Percentiles rank a stretch among this genome's conserved stretches.
Evolutionary conservation across 2,797 vertebrate species (phyloP).

Genomic region (Hybognathus amarus): DNA sequence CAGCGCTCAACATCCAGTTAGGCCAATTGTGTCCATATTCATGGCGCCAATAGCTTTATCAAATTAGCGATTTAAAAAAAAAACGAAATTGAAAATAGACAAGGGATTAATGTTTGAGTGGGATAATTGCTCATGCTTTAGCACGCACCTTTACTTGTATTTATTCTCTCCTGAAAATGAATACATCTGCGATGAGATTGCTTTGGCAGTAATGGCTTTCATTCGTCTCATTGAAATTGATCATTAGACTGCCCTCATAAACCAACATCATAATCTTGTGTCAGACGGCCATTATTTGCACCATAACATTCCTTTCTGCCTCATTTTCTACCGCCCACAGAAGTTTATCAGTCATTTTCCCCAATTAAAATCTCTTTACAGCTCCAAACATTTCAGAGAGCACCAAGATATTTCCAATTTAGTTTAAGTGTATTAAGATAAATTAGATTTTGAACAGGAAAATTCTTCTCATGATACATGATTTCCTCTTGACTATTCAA

Average conservation of each 20-base stretch:
- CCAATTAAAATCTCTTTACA: conserved; percentile 36
- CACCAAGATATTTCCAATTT: background rate
- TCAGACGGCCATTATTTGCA: conserved; percentile 18
- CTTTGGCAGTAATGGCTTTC: conserved; percentile 39
- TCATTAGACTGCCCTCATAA: conserved; percentile 37
- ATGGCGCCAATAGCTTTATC: conserved; percentile 46
- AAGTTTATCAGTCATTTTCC: conserved; percentile 28
- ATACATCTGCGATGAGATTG: conserved; percentile 14
- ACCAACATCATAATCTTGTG: conserved; percentile 42
- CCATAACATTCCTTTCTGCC: conserved; percentile 16
- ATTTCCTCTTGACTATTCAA: background rate
- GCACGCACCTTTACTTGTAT: conserved; percentile 39
- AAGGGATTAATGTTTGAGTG: conserved; percentile 33
- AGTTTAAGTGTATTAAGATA: background rate
- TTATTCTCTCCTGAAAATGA: conserved; percentile 35
- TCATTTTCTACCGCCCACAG: conserved; percentile 21
- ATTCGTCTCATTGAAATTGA: conserved; percentile 25
- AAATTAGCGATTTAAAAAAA: conserved; percentile 23
- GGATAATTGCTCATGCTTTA: conserved; percentile 39
- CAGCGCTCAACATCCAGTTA: conserved; percentile 46
- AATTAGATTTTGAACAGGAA: background rate
- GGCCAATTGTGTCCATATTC: conserved; percentile 25
- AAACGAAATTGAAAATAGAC: background rate
- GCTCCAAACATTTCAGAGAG: background rate
- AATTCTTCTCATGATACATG: background rate